Base-by-base conservation (phyloP, 1,140 invertebrate species). In the Nasonia vitripennis region DNA sequence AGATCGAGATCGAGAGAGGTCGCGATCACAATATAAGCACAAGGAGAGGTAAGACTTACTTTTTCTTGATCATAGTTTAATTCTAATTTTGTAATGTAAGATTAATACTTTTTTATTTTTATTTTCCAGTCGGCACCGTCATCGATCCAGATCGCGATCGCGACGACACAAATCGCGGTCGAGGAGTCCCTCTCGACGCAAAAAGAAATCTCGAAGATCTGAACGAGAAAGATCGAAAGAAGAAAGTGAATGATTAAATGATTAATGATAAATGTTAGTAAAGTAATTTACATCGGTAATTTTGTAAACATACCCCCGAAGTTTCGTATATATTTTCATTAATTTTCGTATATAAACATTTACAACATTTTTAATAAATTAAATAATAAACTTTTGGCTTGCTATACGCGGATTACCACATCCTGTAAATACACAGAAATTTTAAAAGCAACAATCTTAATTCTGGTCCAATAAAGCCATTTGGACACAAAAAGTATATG, bases 181-280 rank as follows among this genome's bases (percentile, higher is more conserved):
- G 82, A 94, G 95, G 81, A 95, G 95, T 89, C 94, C 95, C 6
- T 94, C 93, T 88, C 93, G 94, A 80, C 93, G 95, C 67, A 96
- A 96, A 90, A 96, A 95, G 93, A 96, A 96, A 92, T 94, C 94
- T 0, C 92, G 94, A 88, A 94, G 94, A 68, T 94, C 94, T 34
- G 94, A 95, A 83, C 90, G 92, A 34, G 93, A 94, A 86, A 89
- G 93, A 31, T 94, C 93, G 14, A 95, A 95, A 85, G 94, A 95
- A 84, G 94, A 95, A n/a, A 94, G 94, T 75, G 94, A 95, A 92
- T 95, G 90, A 92, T 84, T 78, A 41, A 75, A 41, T 48, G 14
- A 27, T 41, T 14, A 73, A 51, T 75, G 34, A 45, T 51, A 23
- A 83, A 83, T 48, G 14, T 4, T 80, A 85, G 20, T 62, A 62